Evolutionary conservation across 92 coral and sea anemone species (phyloP).

Genomic region (Hydrozoanthus gracilis): DNA sequence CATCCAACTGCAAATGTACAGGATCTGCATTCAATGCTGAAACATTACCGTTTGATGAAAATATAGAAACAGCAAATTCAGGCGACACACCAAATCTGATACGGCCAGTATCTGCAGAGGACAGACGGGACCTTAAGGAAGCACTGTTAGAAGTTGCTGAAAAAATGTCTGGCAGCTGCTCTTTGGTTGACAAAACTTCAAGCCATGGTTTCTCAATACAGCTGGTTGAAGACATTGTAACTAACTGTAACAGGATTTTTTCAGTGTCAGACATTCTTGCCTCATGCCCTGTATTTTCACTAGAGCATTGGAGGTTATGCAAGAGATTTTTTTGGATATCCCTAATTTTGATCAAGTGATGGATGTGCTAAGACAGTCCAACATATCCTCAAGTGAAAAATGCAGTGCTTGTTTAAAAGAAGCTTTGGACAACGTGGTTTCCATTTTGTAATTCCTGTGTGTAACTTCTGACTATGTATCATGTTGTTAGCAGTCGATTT

Average conservation of each 20-base stretch:
- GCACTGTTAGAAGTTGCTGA: conserved; percentile 43
- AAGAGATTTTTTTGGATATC: conserved; percentile 67
- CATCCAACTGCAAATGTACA: conserved; percentile 30
- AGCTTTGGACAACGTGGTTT: neutral
- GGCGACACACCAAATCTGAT: neutral
- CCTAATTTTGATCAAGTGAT: conserved; percentile 66
- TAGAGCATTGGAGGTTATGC: conserved; percentile 57
- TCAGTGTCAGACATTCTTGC: conserved; percentile 43
- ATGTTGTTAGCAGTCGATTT: no score
- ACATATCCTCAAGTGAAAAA: neutral
- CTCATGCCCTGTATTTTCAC: conserved; percentile 55
- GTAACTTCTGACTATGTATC: neutral
- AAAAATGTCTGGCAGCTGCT: conserved; percentile 16
- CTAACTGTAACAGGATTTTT: conserved; percentile 52
- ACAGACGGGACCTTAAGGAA: conserved; percentile 36
- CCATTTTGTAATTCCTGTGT: no score
- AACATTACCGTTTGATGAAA: neutral
- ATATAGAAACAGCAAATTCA: neutral
- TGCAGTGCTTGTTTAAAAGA: neutral
- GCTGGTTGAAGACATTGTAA: conserved; percentile 55
- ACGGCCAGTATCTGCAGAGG: conserved; percentile 52
- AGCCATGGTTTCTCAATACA: conserved; percentile 61
- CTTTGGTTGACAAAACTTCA: conserved; percentile 43
- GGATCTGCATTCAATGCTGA: conserved; percentile 10
- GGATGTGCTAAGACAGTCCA: conserved; percentile 31